Evolutionary conservation across 2,113 vertebrate species (phyloP).

Genomic region (Cichladusa arquata): DNA sequence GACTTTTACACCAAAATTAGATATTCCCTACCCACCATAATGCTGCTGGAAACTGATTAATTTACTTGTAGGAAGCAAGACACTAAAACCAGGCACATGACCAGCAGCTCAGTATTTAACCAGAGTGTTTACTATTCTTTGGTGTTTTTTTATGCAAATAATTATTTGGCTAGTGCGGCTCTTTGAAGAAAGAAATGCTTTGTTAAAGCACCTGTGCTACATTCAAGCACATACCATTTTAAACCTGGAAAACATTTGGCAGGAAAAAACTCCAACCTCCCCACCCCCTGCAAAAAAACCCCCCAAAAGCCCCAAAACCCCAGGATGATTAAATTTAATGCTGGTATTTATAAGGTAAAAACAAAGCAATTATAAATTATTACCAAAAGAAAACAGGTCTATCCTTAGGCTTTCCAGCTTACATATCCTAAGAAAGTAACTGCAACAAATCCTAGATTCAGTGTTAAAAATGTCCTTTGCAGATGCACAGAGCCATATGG

Average conservation of each 20-base stretch:
- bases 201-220: not conserved
- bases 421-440: not conserved
- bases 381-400: not conserved
- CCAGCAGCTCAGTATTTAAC: not conserved
- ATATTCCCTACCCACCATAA: not conserved
- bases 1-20: not conserved
- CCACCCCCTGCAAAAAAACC: not conserved
- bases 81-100: not conserved
- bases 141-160: conserved; percentile 33
- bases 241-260: not conserved
- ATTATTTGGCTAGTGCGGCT: not conserved
- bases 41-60: not conserved
- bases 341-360: not conserved
- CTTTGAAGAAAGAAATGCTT: not conserved
- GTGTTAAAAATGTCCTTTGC: not conserved
- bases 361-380: not conserved
- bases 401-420: not conserved
- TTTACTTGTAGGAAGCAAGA: not conserved
- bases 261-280: not conserved
- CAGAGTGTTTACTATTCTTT: not conserved
- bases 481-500: not conserved
- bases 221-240: not conserved
- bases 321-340: not conserved
- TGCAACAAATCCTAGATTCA: not conserved
- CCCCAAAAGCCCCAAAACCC: rapidly evolving